Percentiles rank a stretch among this genome's conserved stretches.
phyloP scores from a whole-genome alignment of 2,113 vertebrate species.

The Oreochromis tanganicae region DNA sequence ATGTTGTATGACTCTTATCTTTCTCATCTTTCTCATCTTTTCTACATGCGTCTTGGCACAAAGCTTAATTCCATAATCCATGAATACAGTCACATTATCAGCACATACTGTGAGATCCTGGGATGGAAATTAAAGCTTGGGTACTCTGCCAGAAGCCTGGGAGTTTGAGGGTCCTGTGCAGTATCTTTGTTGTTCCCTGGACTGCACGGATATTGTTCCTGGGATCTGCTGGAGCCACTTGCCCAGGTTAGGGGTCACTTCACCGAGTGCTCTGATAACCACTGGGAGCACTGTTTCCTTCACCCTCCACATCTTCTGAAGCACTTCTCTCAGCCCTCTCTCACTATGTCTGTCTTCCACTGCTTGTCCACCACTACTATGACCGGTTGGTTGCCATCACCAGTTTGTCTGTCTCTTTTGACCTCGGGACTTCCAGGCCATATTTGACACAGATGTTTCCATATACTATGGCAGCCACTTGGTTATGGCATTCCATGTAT shows the following conservation, averaged over 20 bases:
- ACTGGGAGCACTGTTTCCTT: neutral
- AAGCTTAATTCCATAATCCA: neutral
- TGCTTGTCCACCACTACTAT: neutral
- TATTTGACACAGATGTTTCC: neutral
- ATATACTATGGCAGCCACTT: neutral
- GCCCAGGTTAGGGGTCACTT: neutral
- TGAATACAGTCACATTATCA: neutral
- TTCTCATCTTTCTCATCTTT: neutral
- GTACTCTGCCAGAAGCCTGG: neutral
- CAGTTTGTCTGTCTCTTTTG: neutral
- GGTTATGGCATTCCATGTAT: neutral
- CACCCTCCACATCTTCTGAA: neutral
- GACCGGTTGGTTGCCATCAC: neutral
- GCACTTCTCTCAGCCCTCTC: neutral
- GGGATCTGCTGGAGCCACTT: neutral
- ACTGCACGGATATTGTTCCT: neutral
- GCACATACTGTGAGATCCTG: neutral
- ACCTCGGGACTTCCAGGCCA: neutral
- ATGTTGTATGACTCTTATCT: neutral
- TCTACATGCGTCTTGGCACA: neutral
- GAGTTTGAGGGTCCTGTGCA: neutral
- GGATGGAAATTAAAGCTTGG: neutral
- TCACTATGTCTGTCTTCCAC: neutral
- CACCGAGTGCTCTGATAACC: neutral
- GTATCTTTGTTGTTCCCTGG: neutral